Base-by-base conservation (phyloP, 2,113 vertebrate species). In the Nansenia antarctica region DNA sequence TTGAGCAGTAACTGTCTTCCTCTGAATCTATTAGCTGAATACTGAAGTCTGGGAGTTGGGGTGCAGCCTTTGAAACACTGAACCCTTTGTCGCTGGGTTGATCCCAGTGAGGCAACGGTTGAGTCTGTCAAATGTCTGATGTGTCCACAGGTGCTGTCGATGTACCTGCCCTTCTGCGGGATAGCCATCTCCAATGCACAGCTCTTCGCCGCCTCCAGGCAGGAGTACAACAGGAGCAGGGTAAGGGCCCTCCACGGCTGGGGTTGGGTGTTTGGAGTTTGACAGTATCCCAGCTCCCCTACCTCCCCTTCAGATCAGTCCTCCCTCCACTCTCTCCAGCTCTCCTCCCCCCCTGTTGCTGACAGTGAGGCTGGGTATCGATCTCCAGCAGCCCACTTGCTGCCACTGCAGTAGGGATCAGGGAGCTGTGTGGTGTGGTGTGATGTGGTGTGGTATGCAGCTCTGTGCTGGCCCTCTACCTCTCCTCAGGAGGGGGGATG, bases 151-250 rank as follows among this genome's bases (percentile, higher is more conserved):
- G 97, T 99, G 67, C 94, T 99, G 93, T 95, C 98, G 92, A 99
- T 99, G 97, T 99, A 98, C 79, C 94, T 99, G 73, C 98, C 98
- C 0, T 99, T 99, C 85, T 99, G 98, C 83, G 98, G 98, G 30
- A 99, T 99, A 35, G 96, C 96, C 18, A 99, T 99, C 87, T 95
- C 96, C 73, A 99, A 99, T 24, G 98, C 97, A 78, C 97, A 98
- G 74, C 93, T 99, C 8, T 99, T 99, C 81, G 94, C 96, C 55
- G 98, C 96, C 68, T 99, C 98, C 20, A 95, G 98, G 83, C 98
- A 99, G 78, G 98, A 99, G 79, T 99, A 99, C 12, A 96, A 99
- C 87, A 94, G 96, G 84, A 99, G 98, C 89, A 92, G 98, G 90
- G 98, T 99, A 90, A 96, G 96, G 73, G 37, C 15, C 18, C 3